Conservation (phyloP, 1,140 invertebrate species). For the Lordiphosa clarofinis region DNA sequence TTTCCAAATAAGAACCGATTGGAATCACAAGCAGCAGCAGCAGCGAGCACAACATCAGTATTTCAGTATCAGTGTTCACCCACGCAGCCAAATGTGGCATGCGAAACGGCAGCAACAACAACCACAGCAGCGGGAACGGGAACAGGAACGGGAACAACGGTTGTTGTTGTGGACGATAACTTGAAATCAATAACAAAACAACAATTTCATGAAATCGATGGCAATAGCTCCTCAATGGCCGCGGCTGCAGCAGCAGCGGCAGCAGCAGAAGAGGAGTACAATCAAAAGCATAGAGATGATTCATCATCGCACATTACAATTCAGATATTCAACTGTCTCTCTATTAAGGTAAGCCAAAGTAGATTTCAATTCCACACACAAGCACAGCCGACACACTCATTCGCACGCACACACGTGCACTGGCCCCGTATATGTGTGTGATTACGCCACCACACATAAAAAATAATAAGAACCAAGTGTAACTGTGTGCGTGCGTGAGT, state of each 20-base stretch:
- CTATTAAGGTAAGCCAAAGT: slow-evolving; percentile 77
- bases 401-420: slow-evolving; percentile 20
- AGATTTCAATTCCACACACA: slow-evolving; percentile 66
- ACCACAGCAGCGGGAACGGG: slow-evolving; percentile 10
- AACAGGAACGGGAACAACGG: slow-evolving; percentile 5
- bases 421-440: slow-evolving; percentile 29
- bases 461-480: slow-evolving; percentile 47
- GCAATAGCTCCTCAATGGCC: slow-evolving; percentile 22
- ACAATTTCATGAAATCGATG: slow-evolving; percentile 18
- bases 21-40: slow-evolving; percentile 23
- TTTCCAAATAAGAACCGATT: slow-evolving; percentile 39
- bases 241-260: too few relatives aligned
- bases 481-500: slow-evolving; percentile 9
- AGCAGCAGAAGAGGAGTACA: slow-evolving; percentile 32
- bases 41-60: slow-evolving; percentile 24
- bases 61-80: slow-evolving; percentile 37
- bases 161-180: slow-evolving; percentile 13
- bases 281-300: slow-evolving; percentile 66
- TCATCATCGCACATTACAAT: slow-evolving; percentile 73
- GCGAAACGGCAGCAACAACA: slow-evolving; percentile 15
- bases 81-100: slow-evolving; percentile 16
- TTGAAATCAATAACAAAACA: slow-evolving; percentile 10
- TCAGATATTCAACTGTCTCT: slow-evolving; percentile 78
- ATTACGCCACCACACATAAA: slow-evolving; percentile 59
- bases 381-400: slow-evolving; percentile 45